Evolutionary conservation across 2,113 vertebrate species (phyloP).

Genomic region (Siniperca chuatsi): DNA sequence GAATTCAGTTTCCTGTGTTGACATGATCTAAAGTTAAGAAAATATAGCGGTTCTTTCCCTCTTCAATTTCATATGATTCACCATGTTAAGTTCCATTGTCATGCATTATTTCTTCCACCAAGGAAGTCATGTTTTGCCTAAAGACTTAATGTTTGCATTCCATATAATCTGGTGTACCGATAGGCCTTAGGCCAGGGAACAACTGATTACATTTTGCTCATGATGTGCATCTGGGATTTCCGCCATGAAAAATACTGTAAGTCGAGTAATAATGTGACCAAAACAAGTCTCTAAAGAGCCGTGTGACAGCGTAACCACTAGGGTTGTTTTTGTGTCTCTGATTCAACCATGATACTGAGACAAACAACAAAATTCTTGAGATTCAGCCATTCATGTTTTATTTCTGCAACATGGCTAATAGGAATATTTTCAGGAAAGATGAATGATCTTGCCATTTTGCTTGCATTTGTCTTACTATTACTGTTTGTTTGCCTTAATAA

Average conservation of each 20-base stretch:
- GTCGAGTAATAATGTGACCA: neutral
- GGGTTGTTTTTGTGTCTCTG: neutral
- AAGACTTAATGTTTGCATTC: neutral
- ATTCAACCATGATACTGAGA: neutral
- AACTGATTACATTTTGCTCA: neutral
- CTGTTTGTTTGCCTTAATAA: neutral
- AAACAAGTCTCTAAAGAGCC: neutral
- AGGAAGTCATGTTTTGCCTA: neutral
- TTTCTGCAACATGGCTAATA: neutral
- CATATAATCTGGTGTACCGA: neutral
- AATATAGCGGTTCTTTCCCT: slow-evolving; percentile 13
- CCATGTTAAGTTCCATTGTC: neutral
- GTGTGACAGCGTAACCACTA: neutral
- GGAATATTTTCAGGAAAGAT: neutral
- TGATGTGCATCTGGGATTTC: slow-evolving; percentile 17
- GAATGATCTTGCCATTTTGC: neutral
- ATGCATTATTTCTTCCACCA: neutral
- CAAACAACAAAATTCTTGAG: neutral
- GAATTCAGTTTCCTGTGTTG: slow-evolving; percentile 79
- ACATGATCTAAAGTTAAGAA: slow-evolving; percentile 55
- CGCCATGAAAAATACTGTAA: neutral
- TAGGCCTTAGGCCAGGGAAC: neutral
- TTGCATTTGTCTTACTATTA: neutral
- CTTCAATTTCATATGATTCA: slow-evolving; percentile 9
- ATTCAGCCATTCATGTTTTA: neutral